Conservation (phyloP, 2,113 vertebrate genomes). For the Lophura nycthemera region DNA sequence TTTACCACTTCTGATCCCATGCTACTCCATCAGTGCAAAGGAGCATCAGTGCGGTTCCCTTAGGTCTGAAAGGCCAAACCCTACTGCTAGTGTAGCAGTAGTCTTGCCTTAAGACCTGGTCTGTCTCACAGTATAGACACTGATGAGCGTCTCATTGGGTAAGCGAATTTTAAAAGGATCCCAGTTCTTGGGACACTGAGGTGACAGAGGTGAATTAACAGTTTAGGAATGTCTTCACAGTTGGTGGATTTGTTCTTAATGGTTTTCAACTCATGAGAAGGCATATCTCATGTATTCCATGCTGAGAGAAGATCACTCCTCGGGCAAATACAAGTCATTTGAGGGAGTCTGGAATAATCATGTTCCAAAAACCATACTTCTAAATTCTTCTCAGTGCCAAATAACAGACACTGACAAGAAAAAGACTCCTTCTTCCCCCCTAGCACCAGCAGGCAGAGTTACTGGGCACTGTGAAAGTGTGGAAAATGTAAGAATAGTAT, state of each 20-base stretch:
- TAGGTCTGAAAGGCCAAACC: not conserved
- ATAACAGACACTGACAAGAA: not conserved
- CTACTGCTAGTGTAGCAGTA: not conserved
- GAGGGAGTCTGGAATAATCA: not conserved
- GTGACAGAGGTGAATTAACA: not conserved
- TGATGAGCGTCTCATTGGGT: not conserved
- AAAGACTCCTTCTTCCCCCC: not conserved
- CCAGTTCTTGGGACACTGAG: not conserved
- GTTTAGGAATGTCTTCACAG: not conserved
- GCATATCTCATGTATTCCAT: not conserved
- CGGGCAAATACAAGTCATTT: not conserved
- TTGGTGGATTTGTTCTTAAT: not conserved
- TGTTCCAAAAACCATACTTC: not conserved
- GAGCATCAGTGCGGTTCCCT: fast-evolving
- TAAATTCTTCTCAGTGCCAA: not conserved
- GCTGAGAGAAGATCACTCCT: not conserved
- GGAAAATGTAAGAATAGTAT: not conserved
- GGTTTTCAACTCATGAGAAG: not conserved
- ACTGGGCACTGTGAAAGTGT: not conserved
- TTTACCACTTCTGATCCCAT: not conserved
- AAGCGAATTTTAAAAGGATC: not conserved
- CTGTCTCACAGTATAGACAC: not conserved
- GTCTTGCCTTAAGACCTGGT: not conserved
- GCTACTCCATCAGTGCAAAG: not conserved
- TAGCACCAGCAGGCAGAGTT: not conserved